Evolutionary conservation across 2,113 vertebrate genomes (phyloP).

Genomic region (Porphyrio hochstetteri): DNA sequence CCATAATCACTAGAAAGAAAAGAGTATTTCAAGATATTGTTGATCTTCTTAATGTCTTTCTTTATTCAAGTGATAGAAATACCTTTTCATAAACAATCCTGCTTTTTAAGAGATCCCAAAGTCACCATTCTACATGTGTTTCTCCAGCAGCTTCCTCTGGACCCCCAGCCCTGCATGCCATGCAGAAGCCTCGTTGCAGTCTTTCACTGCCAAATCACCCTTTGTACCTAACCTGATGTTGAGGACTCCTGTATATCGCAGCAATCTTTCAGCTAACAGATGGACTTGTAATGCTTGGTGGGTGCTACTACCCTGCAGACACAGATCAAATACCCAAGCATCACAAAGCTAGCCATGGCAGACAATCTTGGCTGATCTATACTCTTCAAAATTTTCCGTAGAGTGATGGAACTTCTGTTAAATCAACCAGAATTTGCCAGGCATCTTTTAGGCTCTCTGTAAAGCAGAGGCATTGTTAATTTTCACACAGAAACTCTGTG

Average conservation of each 20-base stretch:
- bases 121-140: neutral
- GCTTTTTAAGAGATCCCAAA: neutral
- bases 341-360: neutral
- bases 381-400: neutral
- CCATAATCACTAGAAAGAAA: neutral
- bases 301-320: neutral
- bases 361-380: neutral
- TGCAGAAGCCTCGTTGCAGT: neutral
- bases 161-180: neutral
- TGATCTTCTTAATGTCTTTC: neutral
- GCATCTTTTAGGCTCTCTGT: neutral
- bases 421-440: neutral
- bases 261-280: neutral
- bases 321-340: neutral
- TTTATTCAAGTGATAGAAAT: neutral
- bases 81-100: neutral
- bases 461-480: neutral
- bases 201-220: neutral
- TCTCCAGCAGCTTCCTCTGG: neutral
- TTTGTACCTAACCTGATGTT: fast-evolving
- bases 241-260: neutral
- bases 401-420: neutral
- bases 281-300: neutral
- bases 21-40: neutral
- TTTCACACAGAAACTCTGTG: neutral